These are phyloP conservation scores for Brachionus angularis DNA, from an alignment of 1,140 invertebrate genomes.

Conservation along the genomic window DNA sequence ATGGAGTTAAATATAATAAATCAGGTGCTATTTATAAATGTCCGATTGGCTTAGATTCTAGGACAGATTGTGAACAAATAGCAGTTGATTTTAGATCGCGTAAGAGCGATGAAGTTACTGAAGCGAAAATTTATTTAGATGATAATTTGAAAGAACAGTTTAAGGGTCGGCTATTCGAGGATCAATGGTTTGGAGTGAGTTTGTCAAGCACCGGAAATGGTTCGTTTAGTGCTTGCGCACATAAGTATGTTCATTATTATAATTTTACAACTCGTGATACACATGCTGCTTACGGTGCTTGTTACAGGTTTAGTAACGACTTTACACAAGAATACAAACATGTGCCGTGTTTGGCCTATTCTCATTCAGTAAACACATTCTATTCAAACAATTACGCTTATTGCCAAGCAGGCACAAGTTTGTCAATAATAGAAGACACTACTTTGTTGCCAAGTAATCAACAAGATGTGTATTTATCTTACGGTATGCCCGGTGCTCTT, in stretches of 20 bases:
- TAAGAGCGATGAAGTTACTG: constrained; percentile 23
- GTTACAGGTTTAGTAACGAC: constrained; percentile 25
- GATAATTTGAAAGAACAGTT: constrained; percentile 20
- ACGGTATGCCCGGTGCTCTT: constrained; percentile 37
- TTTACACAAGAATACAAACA: constrained; percentile 39
- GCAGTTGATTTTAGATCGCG: constrained; percentile 7
- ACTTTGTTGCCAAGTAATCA: constrained; percentile 1
- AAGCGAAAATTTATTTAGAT: neutral
- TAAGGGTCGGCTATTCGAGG: constrained; percentile 25
- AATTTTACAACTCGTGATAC: constrained; percentile 28
- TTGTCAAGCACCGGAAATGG: constrained; percentile 15
- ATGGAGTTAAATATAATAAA: neutral
- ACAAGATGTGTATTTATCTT: constrained; percentile 11
- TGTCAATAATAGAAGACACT: constrained; percentile 18
- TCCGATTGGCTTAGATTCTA: neutral
- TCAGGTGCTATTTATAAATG: constrained; percentile 34
- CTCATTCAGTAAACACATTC: constrained; percentile 21
- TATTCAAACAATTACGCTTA: constrained; percentile 38
- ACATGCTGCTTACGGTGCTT: constrained; percentile 36
- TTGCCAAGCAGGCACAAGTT: constrained; percentile 36
- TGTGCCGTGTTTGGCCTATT: constrained; percentile 25
- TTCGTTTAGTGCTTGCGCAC: constrained; percentile 18
- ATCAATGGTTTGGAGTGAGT: constrained; percentile 32
- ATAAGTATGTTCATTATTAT: constrained; percentile 40
- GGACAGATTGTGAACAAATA: constrained; percentile 22